A percentile compares a stretch with the other conserved stretches of the same genome.
phyloP scores from a whole-genome alignment of 2,888 invertebrate species.

The Helobdella robusta region DNA sequence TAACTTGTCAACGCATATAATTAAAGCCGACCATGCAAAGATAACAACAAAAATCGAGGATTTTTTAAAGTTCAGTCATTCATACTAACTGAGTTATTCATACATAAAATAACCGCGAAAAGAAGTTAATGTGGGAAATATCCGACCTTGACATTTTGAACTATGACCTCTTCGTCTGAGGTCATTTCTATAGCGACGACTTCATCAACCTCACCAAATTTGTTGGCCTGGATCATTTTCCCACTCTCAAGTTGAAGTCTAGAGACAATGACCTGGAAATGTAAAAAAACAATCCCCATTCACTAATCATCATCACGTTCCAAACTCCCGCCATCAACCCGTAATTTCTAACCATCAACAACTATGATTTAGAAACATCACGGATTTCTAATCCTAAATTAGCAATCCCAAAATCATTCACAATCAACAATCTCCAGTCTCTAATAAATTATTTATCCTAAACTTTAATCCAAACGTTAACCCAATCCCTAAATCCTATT shows the following conservation, averaged over 20 bases:
- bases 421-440: neutral
- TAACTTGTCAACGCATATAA: too few relatives aligned
- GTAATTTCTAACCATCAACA: too few relatives aligned
- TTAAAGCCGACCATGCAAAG: too few relatives aligned
- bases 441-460: neutral
- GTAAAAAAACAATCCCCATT: too few relatives aligned
- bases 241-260: slow-evolving; percentile 62
- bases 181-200: slow-evolving; percentile 50
- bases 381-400: too few relatives aligned
- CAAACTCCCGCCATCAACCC: too few relatives aligned
- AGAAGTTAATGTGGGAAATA: neutral
- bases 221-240: slow-evolving; percentile 67
- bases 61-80: neutral
- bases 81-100: neutral
- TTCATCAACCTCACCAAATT: slow-evolving; percentile 58
- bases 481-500: neutral
- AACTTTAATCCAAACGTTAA: too few relatives aligned
- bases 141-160: slow-evolving; percentile 53
- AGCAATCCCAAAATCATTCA: neutral
- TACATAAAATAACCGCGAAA: neutral
- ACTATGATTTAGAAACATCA: too few relatives aligned
- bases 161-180: slow-evolving; percentile 59
- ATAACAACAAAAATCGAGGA: neutral
- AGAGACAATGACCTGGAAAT: slow-evolving; percentile 63
- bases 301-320: too few relatives aligned